Evolutionary conservation across 2,113 vertebrate genomes (phyloP).

Genomic region (Cynoglossus semilaevis): DNA sequence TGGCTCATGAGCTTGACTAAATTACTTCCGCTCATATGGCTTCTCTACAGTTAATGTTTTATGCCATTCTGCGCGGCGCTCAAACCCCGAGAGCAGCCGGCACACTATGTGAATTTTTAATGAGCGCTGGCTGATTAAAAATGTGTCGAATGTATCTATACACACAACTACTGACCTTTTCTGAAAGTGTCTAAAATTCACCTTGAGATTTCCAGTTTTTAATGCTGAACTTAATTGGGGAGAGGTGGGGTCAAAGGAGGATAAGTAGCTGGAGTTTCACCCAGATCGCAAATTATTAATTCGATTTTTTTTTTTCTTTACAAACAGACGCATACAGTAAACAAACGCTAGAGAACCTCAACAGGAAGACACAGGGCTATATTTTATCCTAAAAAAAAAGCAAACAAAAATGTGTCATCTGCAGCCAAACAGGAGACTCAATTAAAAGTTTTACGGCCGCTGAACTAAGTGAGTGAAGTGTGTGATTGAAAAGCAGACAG

Average conservation of each 20-base stretch:
- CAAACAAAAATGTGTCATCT: slow-evolving; percentile 51
- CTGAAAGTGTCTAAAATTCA: slow-evolving; percentile 46
- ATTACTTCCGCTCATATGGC: slow-evolving; percentile 43
- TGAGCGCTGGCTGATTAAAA: slow-evolving; percentile 64
- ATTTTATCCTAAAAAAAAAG: slow-evolving; percentile 23
- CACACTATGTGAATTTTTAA: slow-evolving; percentile 58
- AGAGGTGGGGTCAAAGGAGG: slow-evolving; percentile 46
- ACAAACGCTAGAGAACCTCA: slow-evolving; percentile 21
- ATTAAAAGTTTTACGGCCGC: slow-evolving; percentile 70
- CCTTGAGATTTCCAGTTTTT: slow-evolving; percentile 55
- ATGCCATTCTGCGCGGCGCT: slow-evolving; percentile 52
- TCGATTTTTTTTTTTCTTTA: background rate
- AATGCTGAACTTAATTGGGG: slow-evolving; percentile 57
- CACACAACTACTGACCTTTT: slow-evolving; percentile 67
- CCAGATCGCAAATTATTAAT: background rate
- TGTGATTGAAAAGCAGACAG: slow-evolving; percentile 55
- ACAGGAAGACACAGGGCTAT: slow-evolving; percentile 40
- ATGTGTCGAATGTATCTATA: slow-evolving; percentile 49
- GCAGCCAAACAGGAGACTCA: slow-evolving; percentile 62
- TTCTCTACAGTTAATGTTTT: slow-evolving; percentile 56
- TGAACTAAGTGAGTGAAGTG: slow-evolving; percentile 60
- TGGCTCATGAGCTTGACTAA: slow-evolving; percentile 20
- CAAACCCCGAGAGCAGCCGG: slow-evolving; percentile 39
- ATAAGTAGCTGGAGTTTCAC: slow-evolving; percentile 33
- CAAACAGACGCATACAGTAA: background rate